Evolutionary conservation across 2,888 invertebrate genomes (phyloP).

Genomic region (Drosophila trichaetosa): DNA sequence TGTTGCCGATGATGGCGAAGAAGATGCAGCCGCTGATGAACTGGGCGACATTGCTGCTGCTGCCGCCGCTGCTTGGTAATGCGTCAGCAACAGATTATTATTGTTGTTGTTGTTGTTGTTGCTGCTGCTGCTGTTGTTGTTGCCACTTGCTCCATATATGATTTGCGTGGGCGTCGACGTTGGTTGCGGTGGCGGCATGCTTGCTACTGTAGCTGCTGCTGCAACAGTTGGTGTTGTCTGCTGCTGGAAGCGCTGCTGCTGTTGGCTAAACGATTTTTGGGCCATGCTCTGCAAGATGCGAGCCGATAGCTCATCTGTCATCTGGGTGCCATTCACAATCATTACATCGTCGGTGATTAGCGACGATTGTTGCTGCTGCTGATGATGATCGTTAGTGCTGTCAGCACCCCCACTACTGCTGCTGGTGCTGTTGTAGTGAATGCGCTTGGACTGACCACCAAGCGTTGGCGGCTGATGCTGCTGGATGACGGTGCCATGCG

Average conservation of each 20-base stretch:
- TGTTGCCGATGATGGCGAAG: slow-evolving; percentile 19
- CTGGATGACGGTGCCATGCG: slow-evolving; percentile 84
- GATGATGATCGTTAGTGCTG: slow-evolving; percentile 51
- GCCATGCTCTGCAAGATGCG: slow-evolving; percentile 85
- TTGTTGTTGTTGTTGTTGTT: slow-evolving; percentile 12
- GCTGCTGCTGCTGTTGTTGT: slow-evolving; percentile 22
- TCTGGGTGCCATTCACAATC: slow-evolving; percentile 85
- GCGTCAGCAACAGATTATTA: slow-evolving; percentile 61
- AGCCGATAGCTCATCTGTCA: slow-evolving; percentile 85
- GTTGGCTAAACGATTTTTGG: slow-evolving; percentile 83
- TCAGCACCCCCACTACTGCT: slow-evolving; percentile 40
- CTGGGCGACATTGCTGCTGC: slow-evolving; percentile 41
- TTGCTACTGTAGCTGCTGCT: slow-evolving; percentile 56
- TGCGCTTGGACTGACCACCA: slow-evolving; percentile 44
- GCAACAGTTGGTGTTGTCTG: slow-evolving; percentile 48
- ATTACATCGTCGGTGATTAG: slow-evolving; percentile 83
- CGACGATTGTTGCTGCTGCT: slow-evolving; percentile 56
- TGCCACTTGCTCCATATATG: slow-evolving; percentile 40
- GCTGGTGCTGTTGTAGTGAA: slow-evolving; percentile 60
- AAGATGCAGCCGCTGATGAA: slow-evolving; percentile 35
- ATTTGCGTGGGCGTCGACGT: slow-evolving; percentile 64
- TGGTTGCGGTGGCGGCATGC: slow-evolving; percentile 77
- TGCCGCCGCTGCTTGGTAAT: slow-evolving; percentile 50
- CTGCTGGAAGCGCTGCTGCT: slow-evolving; percentile 69
- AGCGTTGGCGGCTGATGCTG: slow-evolving; percentile 70